Evolutionary conservation across 2,113 vertebrate species (phyloP), one percentile per base, ranked within the genome.

Genomic region (Leucopsar rothschildi): DNA sequence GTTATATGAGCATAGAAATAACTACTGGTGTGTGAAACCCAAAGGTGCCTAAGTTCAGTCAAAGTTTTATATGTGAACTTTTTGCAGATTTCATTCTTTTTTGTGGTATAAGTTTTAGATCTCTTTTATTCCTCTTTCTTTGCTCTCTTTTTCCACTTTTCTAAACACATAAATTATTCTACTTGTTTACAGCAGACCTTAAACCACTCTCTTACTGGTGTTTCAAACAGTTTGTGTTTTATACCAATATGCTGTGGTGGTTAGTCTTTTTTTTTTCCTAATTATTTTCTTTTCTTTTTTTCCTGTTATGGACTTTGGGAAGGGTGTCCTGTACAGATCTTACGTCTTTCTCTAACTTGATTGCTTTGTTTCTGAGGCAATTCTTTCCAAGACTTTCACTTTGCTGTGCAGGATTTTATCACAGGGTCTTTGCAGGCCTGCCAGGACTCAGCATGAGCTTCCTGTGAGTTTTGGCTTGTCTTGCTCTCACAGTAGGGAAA

Each of bases 1-100:
- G 90, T 94, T 92, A 88, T 93, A 82, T 66, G 77, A 66, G 69
- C 35, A n/a, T 84, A 88, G 80, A 90, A 96, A 88, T 96, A 89
- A 88, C 86, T 94, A 63, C 66, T 91, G 70, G 35, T 82, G 77
- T 53, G 59, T 94, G 90, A 95, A 96, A 92, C 35, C 19, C 81
- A 52, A 70, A 95, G 69, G 80, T 97, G 66, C 42, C 33, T 40
- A 71, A 69, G 80, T 91, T 92, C 81, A 91, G 81, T 33, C 78
- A 78, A 78, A 95, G 68, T 42, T 95, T 65, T 88, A 12, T 69
- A 49, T 27, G 18, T 21, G 15, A 77, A 77, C 69, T 86, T 78
- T 35, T 37, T 5, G 37, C n/a, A 69, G 14, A 70, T 84, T 83
- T 95, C 27, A 44, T 33, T 57, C 57, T 65, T 56, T 52, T 17